These are phyloP conservation scores for Ichneumoninae sp. DNA, from an alignment of 2,888 invertebrate species.

Conservation along the genomic window DNA sequence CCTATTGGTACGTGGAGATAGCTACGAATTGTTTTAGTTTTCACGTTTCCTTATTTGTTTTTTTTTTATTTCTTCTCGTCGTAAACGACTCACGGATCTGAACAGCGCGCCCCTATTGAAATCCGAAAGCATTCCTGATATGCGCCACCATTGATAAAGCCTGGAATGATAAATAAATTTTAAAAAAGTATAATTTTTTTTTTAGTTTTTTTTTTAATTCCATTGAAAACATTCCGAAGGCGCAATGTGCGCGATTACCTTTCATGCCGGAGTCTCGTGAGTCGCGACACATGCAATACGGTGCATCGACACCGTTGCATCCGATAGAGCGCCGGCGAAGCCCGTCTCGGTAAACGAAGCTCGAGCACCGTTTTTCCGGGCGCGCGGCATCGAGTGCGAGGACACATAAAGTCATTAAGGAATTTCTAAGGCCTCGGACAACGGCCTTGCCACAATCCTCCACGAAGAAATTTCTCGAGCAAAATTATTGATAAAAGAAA, in stretches of 20 bases:
- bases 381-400: constrained; percentile 67
- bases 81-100: background rate
- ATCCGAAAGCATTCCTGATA: constrained; percentile 1
- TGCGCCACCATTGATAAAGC: background rate
- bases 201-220: no score
- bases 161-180: background rate
- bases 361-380: constrained; percentile 69
- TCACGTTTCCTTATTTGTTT: background rate
- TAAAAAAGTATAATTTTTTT: background rate
- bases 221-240: background rate
- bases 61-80: no score
- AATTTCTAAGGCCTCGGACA: constrained; percentile 82
- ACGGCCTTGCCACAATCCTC: constrained; percentile 70
- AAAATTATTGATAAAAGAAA: no score
- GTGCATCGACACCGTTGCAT: constrained; percentile 58
- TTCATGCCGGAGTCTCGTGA: constrained; percentile 42
- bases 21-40: background rate
- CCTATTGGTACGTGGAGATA: background rate
- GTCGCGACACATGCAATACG: constrained; percentile 48
- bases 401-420: constrained; percentile 80
- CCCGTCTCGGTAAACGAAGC: constrained; percentile 63
- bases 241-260: constrained; percentile 28
- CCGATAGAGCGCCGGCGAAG: constrained; percentile 41
- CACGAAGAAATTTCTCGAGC: constrained; percentile 1
- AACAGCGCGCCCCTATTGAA: background rate